A percentile compares a stretch with the other conserved stretches of the same genome.
These are phyloP conservation scores for Sebastiscus tertius DNA, from an alignment of 2,797 vertebrate genomes.

Conservation along the genomic window DNA sequence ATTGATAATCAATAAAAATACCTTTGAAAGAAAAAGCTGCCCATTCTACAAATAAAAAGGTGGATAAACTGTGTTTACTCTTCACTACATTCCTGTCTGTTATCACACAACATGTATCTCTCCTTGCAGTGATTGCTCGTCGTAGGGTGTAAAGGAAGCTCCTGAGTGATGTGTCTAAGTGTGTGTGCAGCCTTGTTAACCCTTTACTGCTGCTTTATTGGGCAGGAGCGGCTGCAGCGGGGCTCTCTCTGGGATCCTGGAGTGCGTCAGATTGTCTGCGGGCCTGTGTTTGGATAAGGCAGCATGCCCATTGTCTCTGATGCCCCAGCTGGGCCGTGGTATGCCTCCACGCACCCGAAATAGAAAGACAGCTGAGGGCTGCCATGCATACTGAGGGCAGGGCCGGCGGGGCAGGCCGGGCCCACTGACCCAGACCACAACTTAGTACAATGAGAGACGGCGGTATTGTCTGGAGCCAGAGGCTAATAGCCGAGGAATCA, in stretches of 20 bases:
- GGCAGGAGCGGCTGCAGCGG: slow-evolving; percentile 40
- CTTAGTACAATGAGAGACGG: slow-evolving; percentile 82
- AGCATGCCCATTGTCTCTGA: slow-evolving; percentile 87
- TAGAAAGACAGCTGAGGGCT: slow-evolving; percentile 94
- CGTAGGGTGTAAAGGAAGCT: slow-evolving; percentile 13
- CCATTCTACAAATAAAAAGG: background rate
- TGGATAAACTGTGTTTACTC: background rate
- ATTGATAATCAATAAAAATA: no score
- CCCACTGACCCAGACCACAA: slow-evolving; percentile 75
- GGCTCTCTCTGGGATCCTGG: slow-evolving; percentile 76
- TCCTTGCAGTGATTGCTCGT: slow-evolving; percentile 1
- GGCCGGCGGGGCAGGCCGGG: slow-evolving; percentile 73
- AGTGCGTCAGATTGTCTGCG: slow-evolving; percentile 84
- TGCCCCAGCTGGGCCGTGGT: slow-evolving; percentile 88
- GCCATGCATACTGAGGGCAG: slow-evolving; percentile 82
- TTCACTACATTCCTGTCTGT: background rate
- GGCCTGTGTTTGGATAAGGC: slow-evolving; percentile 84
- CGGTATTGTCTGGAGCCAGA: slow-evolving; percentile 87
- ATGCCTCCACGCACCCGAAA: slow-evolving; percentile 88
- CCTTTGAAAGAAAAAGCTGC: background rate
- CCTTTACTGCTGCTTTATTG: slow-evolving; percentile 62
- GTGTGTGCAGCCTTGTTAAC: slow-evolving; percentile 69
- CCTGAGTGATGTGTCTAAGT: slow-evolving; percentile 42
- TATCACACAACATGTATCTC: background rate
- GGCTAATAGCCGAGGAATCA: slow-evolving; percentile 81